phyloP scores from a whole-genome alignment of 2,797 vertebrate species.

The Falco cherrug region DNA sequence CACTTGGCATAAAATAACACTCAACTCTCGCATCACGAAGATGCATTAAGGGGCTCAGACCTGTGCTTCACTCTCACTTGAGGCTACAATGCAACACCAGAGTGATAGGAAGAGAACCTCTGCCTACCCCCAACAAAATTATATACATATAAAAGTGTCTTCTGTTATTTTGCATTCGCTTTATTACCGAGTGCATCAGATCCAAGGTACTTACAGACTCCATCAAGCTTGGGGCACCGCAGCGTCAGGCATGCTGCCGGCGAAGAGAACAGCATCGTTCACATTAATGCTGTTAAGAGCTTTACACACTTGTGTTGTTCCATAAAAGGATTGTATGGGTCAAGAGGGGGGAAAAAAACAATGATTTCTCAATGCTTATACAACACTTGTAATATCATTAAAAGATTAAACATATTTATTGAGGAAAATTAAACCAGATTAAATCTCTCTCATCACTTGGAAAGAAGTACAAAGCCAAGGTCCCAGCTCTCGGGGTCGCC shows the following conservation, averaged over 20 bases:
- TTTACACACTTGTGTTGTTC: background rate
- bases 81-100: background rate
- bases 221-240: background rate
- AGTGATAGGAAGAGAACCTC: background rate
- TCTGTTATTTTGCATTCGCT: background rate
- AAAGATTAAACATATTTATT: background rate
- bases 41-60: background rate
- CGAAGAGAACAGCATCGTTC: background rate
- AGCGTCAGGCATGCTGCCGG: background rate
- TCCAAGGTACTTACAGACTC: background rate
- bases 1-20: background rate
- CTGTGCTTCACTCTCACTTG: background rate
- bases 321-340: conserved; percentile 20
- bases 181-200: background rate
- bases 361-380: background rate
- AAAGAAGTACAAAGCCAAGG: background rate
- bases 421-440: conserved; percentile 14
- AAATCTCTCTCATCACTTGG: background rate
- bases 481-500: background rate
- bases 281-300: background rate
- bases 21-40: background rate
- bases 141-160: background rate
- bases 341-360: conserved; percentile 3
- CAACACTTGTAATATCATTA: conserved; percentile 23
- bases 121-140: background rate